A percentile compares a stretch with the other conserved stretches of the same genome.
phyloP scores from a whole-genome alignment of 2,113 vertebrate genomes.

The Mus pahari region DNA sequence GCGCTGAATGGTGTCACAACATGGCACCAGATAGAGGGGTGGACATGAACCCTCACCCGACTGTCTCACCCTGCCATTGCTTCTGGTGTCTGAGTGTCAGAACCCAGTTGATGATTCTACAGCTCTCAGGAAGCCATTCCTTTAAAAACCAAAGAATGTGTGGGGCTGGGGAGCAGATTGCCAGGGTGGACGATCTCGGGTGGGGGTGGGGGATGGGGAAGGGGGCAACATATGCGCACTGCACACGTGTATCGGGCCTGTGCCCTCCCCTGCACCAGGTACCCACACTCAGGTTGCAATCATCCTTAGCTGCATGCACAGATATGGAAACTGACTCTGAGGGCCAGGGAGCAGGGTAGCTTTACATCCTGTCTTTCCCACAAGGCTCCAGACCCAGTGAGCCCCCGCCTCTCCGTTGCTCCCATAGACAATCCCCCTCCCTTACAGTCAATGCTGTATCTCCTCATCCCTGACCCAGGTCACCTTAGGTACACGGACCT shows the following conservation, averaged over 20 bases:
- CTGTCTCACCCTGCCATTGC: fast-evolving
- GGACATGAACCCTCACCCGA: neutral
- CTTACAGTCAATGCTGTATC: neutral
- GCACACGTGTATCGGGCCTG: fast-evolving
- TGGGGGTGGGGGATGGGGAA: fast-evolving
- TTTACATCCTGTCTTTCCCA: neutral
- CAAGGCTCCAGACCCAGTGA: neutral
- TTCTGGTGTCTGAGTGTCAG: neutral
- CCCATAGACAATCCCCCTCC: neutral
- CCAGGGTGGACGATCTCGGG: fast-evolving
- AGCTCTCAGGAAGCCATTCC: neutral
- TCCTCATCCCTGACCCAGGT: neutral
- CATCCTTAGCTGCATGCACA: neutral
- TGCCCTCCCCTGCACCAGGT: fast-evolving
- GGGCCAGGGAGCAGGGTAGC: neutral
- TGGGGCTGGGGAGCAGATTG: neutral
- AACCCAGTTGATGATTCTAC: neutral
- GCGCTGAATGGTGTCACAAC: fast-evolving
- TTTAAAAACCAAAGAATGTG: too few relatives aligned
- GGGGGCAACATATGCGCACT: neutral
- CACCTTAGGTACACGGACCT: neutral
- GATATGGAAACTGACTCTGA: neutral
- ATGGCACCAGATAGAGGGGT: fast-evolving
- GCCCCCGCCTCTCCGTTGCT: neutral
- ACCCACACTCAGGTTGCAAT: fast-evolving